These are phyloP conservation scores for Menura novaehollandiae DNA, from an alignment of 2,113 vertebrate species.

Conservation along the genomic window DNA sequence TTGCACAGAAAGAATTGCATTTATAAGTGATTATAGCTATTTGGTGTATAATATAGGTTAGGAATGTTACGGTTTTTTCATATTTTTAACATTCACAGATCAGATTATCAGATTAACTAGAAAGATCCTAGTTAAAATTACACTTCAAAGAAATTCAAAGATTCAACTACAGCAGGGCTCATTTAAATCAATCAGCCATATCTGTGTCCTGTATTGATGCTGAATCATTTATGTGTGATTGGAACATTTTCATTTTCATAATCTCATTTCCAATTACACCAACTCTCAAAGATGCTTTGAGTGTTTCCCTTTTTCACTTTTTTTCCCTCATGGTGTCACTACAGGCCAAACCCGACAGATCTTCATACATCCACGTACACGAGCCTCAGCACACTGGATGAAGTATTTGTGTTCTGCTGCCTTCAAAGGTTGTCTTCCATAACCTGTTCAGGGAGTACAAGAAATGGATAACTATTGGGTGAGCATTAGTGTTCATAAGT, in stretches of 20 bases:
- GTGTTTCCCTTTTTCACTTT: not conserved
- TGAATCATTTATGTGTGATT: not conserved
- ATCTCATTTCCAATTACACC: accelerated
- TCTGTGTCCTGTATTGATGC: not conserved
- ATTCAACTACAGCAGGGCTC: not conserved
- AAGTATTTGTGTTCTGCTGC: not conserved
- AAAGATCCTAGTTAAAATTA: not conserved
- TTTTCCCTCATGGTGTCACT: not conserved
- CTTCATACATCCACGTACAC: not conserved
- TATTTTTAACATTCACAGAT: not conserved
- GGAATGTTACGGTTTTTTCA: not conserved
- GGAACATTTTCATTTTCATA: not conserved
- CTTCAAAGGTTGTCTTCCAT: not conserved
- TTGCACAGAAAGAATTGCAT: not conserved
- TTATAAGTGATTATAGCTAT: not conserved
- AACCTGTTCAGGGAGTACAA: not conserved
- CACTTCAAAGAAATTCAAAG: not conserved
- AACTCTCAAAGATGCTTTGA: not conserved
- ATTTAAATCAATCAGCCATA: not conserved
- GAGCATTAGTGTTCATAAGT: not conserved
- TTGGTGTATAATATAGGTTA: not conserved
- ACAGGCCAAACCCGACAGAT: not conserved
- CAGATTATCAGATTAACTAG: not conserved
- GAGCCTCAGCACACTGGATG: not conserved
- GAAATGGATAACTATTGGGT: not conserved